phyloP scores from a whole-genome alignment of 2,113 vertebrate genomes.

The Semnornis frantzii region DNA sequence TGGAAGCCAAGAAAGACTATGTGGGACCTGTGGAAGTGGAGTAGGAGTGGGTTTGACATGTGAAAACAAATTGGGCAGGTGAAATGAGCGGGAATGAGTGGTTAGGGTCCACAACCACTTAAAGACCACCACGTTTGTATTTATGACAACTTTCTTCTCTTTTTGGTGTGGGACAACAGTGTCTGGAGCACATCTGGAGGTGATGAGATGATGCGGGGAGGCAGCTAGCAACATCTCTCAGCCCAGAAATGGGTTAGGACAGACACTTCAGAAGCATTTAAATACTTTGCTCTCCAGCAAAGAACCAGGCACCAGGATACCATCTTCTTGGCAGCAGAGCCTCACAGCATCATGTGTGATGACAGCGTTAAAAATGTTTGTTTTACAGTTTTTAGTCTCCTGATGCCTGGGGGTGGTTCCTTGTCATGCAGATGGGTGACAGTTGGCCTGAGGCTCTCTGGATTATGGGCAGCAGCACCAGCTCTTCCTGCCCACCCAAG shows the following conservation, averaged over 20 bases:
- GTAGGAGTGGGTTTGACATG: constrained; percentile 60
- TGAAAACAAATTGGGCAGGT: constrained; percentile 8
- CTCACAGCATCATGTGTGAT: neutral
- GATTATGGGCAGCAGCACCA: neutral
- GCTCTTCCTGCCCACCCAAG: neutral
- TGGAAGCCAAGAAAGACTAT: constrained; percentile 14
- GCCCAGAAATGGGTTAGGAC: neutral
- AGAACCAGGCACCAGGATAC: neutral
- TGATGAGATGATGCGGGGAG: neutral
- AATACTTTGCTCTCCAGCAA: neutral
- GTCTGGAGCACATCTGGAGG: neutral
- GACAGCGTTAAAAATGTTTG: neutral
- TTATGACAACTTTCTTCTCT: neutral
- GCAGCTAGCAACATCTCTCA: neutral
- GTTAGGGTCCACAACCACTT: neutral
- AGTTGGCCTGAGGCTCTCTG: neutral
- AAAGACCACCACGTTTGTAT: neutral
- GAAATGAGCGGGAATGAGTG: neutral
- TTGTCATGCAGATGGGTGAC: neutral
- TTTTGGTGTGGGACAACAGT: neutral
- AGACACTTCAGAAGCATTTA: neutral
- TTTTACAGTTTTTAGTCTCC: constrained; percentile 14
- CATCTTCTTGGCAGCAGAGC: neutral
- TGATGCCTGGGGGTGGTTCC: neutral
- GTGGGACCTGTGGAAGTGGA: constrained; percentile 24